Evolutionary conservation across 2,113 vertebrate genomes (phyloP), one percentile per base, ranked within the genome.

Genomic region (Haemorhous mexicanus): DNA sequence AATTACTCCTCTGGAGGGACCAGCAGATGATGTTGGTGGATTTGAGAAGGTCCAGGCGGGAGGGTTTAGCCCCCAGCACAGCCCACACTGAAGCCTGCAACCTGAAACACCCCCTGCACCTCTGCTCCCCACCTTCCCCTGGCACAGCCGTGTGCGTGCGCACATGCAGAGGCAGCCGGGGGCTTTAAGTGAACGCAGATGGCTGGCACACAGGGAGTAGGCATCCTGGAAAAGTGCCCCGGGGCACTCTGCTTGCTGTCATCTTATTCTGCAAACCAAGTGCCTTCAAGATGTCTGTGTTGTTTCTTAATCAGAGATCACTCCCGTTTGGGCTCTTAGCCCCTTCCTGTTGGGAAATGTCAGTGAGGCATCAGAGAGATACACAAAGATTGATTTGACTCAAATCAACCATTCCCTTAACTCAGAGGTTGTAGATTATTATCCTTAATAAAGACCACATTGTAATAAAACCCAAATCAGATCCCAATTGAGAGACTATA

Each of bases 101-200:
- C 98, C 97, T 96, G 98, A 99, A 98, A 98, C 53, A 11, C 1
- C 44, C 81, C 67, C 20, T 62, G 33, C 20, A 33, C 15, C 67
- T 23, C 44, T 41, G 46, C 92, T 97, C 95, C 90, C 94, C 84
- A 91, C 95, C 90, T 96, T 94, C 69, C 86, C 43, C 84, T 88
- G 6, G 2, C 67, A 88, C 80, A 93, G 41, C 41, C 43, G 24
- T 43, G 6, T 84, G 89, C 85, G 59, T 1, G 1, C 35, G 58
- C 94, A 74, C 78, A 80, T n/a, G 76, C 43, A 18, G 87, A 72
- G 74, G 78, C 68, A 59, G 79, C 46, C 43, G 6, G 58, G 63
- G 75, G 4, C 47, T 90, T 96, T 99, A 99, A 99, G 98, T 95
- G 98, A 98, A 99, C 98, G 98, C 99, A 99, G 99, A 99, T 99